Evolutionary conservation across 2,797 vertebrate genomes (phyloP), one percentile per base, ranked within the genome.

Genomic region (Cirrhinus mrigala): DNA sequence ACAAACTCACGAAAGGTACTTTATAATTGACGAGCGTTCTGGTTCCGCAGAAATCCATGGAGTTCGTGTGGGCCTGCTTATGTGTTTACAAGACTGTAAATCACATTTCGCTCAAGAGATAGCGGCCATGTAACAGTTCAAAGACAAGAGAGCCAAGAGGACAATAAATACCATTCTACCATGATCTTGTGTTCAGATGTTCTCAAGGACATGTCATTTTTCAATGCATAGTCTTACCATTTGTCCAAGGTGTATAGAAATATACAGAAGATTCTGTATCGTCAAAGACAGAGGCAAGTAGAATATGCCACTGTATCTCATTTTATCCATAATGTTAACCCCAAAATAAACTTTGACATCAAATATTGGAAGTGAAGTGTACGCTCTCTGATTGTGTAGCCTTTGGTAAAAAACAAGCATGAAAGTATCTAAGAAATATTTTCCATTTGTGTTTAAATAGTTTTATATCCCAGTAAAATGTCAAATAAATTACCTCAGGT

Each of bases 41-140:
- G 58, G 52, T 77, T 81, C 40, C 15, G 44, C 56, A 79, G 48
- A 82, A 66, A 74, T 60, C 9, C 40, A 37, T 10, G 33, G 20
- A 52, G 22, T 70, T 83, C 37, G 70, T 83, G 54, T 87, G 81
- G 73, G 78, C 74, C 81, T 71, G 79, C 77, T 87, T 79, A 58
- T 80, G 89, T 88, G 89, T 87, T 90, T 86, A 86, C 83, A 85
- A 88, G 83, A 86, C 66, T 84, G 83, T 87, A 87, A 88, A 86
- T 87, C 85, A 82, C 20, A n/a, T 84, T 87, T 81, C 12, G 50
- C 78, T 79, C 85, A 85, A 78, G 70, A 89, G 82, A 82, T 79
- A 58, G 77, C n/a, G 58, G 40, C 75, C 81, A 69, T 80, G 84
- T 83, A 80, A 76, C 81, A 83, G 24, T 83, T 88, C 84, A 83